Base-by-base conservation (phyloP, 2,113 vertebrate species). In the Coreoperca whiteheadi region DNA sequence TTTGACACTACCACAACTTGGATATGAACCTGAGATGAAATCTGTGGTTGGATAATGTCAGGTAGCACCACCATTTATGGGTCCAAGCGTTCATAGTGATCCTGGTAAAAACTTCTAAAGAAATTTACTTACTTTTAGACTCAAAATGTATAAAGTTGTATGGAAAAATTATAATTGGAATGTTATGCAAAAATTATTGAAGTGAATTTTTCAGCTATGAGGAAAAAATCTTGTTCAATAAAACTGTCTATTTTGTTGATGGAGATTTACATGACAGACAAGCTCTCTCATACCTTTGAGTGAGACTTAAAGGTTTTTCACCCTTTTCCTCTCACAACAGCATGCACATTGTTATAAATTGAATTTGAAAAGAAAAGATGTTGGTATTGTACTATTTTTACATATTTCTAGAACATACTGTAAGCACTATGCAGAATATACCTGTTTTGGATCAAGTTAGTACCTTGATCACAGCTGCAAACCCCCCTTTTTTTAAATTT, bases 1-100 rank as follows among this genome's bases (percentile, higher is more conserved):
- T 89, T 91, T 87, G 76, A 74, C 83, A 81, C 71, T 32, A 43
- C 48, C 71, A 25, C n/a, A 79, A 73, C 75, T 83, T 41, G 32
- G 68, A 74, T 74, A 39, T 80, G 59, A 81, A 68, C 23, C 32
- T 68, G n/a, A 80, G 69, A 88, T 53, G 60, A 70, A 65, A 76
- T 88, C 65, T 34, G 32, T 60, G 51, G 70, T n/a, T 63, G 56
- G 79, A 83, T 81, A 78, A 71, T 77, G 69, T 73, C 56, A 25
- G 74, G 46, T 76, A 56, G 50, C 32, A 18, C 76, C 28, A 20
- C 11, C 16, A 32, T 30, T 82, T 72, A 72, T 34, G 21, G 43
- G 8, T 30, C 10, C 15, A 46, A 64, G 43, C 4, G 1, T 82
- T 63, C 21, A 28, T 51, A 60, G 21, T 61, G 25, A 68, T 71